Base-by-base conservation (phyloP, 1,140 invertebrate species). In the Bilobella aurantiaca region DNA sequence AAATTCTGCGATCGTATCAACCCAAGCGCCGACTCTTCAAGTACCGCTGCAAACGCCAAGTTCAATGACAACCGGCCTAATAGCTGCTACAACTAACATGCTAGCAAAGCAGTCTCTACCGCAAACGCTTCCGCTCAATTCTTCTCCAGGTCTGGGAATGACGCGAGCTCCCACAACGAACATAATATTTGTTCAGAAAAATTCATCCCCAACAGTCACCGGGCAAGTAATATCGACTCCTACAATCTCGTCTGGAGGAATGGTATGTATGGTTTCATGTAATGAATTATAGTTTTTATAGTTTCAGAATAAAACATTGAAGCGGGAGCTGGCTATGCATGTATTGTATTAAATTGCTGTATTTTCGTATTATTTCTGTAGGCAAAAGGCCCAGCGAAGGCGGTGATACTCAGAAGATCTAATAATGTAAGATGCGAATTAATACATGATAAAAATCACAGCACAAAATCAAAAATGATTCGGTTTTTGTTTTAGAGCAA, bases 131-230 rank as follows among this genome's bases (percentile, higher is more conserved):
- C 12, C 23, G 5, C 49, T 16, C 5, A 53, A 8, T 8, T 23
- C 23, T 53, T 23, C 49, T 23, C 5, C 21, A 5, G 49, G 14
- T 23, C 14, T 23, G 12, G 25, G 23, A 12, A 53, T 53, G 49
- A 53, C 49, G 21, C 12, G 49, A 53, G 49, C 49, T 12, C 49
- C 49, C 5, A 23, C 14, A 5, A 12, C 49, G 49, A 53, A 53
- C 21, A 53, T 53, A 53, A 53, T 53, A 53, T 53, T 53, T 23
- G 49, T 53, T 23, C 49, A 53, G 49, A 53, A 53, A 23, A 23
- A 53, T 53, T 23, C 49, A 53, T 18, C 8, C 5, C 5, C 12
- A 18, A 16, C 23, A 53, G 3, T 23, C 25, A 5, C 12, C 49
- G 3, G 25, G 49, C n/a, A n/a, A n/a, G 23, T 23, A 8, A 53